These are phyloP conservation scores for Actinia tenebrosa DNA, from an alignment of 64 coral and sea anemone genomes.

Conservation along the genomic window DNA sequence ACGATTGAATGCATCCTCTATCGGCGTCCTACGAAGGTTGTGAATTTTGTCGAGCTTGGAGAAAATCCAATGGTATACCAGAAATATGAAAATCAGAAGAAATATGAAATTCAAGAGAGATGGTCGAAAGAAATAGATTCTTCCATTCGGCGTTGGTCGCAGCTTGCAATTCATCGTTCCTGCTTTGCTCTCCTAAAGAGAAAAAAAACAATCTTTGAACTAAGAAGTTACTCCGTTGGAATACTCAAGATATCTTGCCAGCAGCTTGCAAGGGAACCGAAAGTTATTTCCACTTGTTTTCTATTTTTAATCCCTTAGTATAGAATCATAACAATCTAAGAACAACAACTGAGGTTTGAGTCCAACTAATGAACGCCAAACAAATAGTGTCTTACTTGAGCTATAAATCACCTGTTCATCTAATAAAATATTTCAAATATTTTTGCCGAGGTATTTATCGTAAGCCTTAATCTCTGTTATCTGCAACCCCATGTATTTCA, in stretches of 20 bases:
- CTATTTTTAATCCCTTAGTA: background rate
- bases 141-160: background rate
- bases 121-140: background rate
- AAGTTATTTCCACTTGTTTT: background rate
- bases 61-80: constrained; percentile 2
- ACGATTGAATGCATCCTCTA: background rate
- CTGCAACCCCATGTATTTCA: background rate
- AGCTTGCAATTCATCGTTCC: background rate
- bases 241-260: too few relatives aligned
- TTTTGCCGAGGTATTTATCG: too few relatives aligned
- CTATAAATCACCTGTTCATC: too few relatives aligned
- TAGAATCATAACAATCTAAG: background rate
- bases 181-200: background rate
- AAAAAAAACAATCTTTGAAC: background rate
- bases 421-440: too few relatives aligned
- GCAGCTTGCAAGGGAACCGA: too few relatives aligned
- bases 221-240: too few relatives aligned
- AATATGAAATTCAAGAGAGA: background rate
- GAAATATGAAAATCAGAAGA: background rate
- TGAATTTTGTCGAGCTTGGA: constrained; percentile 12
- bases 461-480: too few relatives aligned
- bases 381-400: too few relatives aligned
- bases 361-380: too few relatives aligned
- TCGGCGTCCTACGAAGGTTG: background rate
- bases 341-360: too few relatives aligned